These are phyloP conservation scores for Orchesella flavescens DNA, from an alignment of 2,888 invertebrate genomes.

Conservation along the genomic window DNA sequence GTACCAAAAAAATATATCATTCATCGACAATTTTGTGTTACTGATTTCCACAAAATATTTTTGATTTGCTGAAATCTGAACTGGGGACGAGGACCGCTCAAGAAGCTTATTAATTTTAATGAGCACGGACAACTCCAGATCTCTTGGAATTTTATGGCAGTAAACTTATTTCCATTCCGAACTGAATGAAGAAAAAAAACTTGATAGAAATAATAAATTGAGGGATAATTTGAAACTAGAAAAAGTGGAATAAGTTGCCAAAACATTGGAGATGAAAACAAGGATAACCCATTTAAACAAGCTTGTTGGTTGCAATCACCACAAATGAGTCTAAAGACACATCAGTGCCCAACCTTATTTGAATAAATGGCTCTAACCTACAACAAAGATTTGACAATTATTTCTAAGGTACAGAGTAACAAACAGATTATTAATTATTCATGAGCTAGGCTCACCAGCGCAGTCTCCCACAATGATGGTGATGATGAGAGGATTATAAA, in stretches of 20 bases:
- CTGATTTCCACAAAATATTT: too few relatives aligned
- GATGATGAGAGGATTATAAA: slow-evolving; percentile 61
- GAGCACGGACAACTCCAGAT: too few relatives aligned
- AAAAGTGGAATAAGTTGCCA: slow-evolving; percentile 16
- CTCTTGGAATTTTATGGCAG: too few relatives aligned
- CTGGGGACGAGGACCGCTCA: too few relatives aligned
- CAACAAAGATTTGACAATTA: slow-evolving; percentile 59
- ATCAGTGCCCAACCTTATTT: slow-evolving; percentile 53
- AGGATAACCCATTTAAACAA: slow-evolving; percentile 27
- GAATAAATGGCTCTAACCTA: slow-evolving; percentile 52
- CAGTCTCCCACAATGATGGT: neutral
- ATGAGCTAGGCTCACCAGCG: slow-evolving; percentile 54
- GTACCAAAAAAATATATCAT: too few relatives aligned
- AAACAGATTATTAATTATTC: slow-evolving; percentile 65
- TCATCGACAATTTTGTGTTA: too few relatives aligned
- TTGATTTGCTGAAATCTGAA: too few relatives aligned
- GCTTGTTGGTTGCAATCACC: slow-evolving; percentile 49
- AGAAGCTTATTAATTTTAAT: too few relatives aligned
- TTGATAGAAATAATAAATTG: slow-evolving; percentile 13
- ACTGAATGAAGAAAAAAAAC: too few relatives aligned
- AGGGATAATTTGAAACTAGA: neutral
- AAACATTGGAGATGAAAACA: slow-evolving; percentile 8
- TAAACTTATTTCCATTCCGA: too few relatives aligned
- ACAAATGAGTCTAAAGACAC: slow-evolving; percentile 51
- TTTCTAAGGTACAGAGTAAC: slow-evolving; percentile 54